Evolutionary conservation across 1,140 invertebrate genomes (phyloP).

Genomic region (Drosophila guanche): DNA sequence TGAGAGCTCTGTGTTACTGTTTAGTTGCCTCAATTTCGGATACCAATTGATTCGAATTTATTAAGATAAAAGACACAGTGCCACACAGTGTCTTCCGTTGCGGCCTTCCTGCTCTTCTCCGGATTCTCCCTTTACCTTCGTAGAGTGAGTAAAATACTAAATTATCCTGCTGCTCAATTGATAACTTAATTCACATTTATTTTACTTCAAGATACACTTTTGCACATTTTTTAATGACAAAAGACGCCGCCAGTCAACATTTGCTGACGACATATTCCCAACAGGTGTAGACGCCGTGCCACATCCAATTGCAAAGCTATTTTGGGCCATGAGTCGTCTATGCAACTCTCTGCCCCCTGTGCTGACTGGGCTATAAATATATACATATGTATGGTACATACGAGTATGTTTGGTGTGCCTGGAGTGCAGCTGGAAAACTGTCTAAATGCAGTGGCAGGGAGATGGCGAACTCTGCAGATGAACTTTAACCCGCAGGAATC

Average conservation of each 20-base stretch:
- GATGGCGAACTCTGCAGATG: slow-evolving; percentile 19
- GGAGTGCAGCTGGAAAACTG: slow-evolving; percentile 22
- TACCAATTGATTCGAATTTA: no score
- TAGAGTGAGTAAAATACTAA: no score
- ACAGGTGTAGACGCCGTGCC: slow-evolving; percentile 68
- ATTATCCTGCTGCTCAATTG: no score
- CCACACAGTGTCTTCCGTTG: no score
- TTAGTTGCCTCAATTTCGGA: no score
- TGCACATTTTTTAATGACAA: slow-evolving; percentile 25
- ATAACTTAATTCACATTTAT: background rate
- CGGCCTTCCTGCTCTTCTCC: no score
- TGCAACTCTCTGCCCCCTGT: background rate
- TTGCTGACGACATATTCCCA: slow-evolving; percentile 59
- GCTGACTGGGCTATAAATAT: slow-evolving; percentile 58
- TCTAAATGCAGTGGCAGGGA: slow-evolving; percentile 34
- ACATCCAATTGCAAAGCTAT: slow-evolving; percentile 47
- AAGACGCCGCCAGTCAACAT: slow-evolving; percentile 34
- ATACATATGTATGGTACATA: background rate
- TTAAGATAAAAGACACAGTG: no score
- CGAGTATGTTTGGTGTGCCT: slow-evolving; percentile 5
- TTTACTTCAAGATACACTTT: slow-evolving; percentile 11
- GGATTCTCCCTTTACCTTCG: no score
- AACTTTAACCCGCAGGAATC: slow-evolving; percentile 27
- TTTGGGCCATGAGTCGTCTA: slow-evolving; percentile 34
- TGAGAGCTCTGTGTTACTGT: no score